These are phyloP conservation scores for Hippocampus barbouri DNA, from an alignment of 2,113 vertebrate genomes.

Conservation along the genomic window DNA sequence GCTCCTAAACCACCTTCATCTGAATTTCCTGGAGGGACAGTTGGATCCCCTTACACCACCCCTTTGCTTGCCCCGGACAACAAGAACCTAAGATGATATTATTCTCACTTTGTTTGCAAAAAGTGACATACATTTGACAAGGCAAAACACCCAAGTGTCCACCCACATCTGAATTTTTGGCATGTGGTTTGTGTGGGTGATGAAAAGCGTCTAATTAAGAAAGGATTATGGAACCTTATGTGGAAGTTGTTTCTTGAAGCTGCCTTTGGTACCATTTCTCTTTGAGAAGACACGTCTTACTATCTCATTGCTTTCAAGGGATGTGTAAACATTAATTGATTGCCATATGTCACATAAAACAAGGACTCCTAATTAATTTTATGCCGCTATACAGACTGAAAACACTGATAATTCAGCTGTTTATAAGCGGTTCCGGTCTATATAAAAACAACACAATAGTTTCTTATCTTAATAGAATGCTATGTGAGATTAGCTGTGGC, in stretches of 20 bases:
- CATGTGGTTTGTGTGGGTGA: conserved; percentile 63
- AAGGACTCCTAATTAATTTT: conserved; percentile 10
- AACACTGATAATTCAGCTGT: neutral
- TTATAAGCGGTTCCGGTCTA: neutral
- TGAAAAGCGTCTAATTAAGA: conserved; percentile 55
- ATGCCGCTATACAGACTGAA: neutral
- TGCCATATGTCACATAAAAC: neutral
- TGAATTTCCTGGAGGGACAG: neutral
- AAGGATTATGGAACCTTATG: conserved; percentile 33
- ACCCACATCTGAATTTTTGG: conserved; percentile 42
- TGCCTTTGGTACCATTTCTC: conserved; percentile 1
- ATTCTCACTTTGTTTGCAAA: neutral
- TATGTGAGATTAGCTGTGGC: neutral
- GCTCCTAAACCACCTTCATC: neutral
- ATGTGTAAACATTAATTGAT: conserved; percentile 3
- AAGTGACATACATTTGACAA: neutral
- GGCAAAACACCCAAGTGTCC: conserved; percentile 40
- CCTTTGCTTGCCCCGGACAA: neutral
- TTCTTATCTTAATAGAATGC: neutral
- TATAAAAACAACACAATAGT: neutral
- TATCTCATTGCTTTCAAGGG: conserved; percentile 2
- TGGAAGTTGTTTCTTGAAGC: conserved; percentile 21
- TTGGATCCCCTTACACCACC: neutral
- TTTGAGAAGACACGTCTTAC: conserved; percentile 15
- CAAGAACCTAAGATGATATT: neutral